Percentiles rank a stretch among this genome's conserved stretches.
phyloP scores from a whole-genome alignment of 1,140 invertebrate genomes.

The Papilio dardanus region DNA sequence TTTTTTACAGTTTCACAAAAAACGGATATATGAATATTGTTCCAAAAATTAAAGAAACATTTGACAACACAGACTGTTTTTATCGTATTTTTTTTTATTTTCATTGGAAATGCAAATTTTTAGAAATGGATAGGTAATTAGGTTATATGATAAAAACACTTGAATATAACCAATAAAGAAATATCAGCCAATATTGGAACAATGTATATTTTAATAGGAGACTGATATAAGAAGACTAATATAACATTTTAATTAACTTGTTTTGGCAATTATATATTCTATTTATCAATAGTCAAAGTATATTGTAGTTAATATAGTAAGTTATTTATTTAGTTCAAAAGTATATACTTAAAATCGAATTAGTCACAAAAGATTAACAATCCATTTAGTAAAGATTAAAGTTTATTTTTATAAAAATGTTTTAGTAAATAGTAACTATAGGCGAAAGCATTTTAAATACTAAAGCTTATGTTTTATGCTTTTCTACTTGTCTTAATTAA shows the following conservation, averaged over 20 bases:
- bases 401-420: neutral
- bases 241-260: neutral
- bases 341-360: neutral
- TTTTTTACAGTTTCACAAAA: no score
- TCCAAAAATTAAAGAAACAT: no score
- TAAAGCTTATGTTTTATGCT: conserved; percentile 26
- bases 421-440: conserved; percentile 19
- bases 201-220: no score
- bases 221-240: no score
- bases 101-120: no score
- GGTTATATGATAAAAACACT: no score
- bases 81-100: no score
- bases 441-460: conserved; percentile 31
- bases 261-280: neutral
- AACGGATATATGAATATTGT: no score
- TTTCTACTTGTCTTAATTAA: conserved; percentile 9
- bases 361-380: neutral
- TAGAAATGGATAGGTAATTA: no score
- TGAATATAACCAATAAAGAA: no score
- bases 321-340: neutral
- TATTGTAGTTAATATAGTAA: neutral
- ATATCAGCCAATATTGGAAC: no score
- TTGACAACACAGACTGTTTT: no score
- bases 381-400: neutral
- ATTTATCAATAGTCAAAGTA: neutral